These are phyloP conservation scores for Drosophila testacea DNA, from an alignment of 2,888 invertebrate genomes.

Conservation along the genomic window DNA sequence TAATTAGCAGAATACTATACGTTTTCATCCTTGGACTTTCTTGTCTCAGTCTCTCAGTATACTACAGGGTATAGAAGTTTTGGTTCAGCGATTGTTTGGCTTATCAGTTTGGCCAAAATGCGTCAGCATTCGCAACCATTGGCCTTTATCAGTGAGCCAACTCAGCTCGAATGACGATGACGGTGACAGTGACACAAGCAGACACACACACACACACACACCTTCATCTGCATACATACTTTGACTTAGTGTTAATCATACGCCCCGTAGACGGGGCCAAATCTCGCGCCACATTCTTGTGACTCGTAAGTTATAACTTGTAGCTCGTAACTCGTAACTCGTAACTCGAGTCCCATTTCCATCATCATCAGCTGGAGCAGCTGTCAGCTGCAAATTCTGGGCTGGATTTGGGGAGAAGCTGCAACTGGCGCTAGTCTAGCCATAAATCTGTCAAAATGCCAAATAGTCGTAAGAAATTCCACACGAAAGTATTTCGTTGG, in stretches of 20 bases:
- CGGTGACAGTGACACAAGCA: constrained; percentile 8
- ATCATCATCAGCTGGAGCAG: constrained; percentile 30
- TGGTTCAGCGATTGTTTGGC: constrained; percentile 41
- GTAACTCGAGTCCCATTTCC: constrained; percentile 26
- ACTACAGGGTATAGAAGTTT: constrained; percentile 23
- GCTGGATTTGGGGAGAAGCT: constrained; percentile 4
- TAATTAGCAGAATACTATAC: too few species aligned
- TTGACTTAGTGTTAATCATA: constrained; percentile 55
- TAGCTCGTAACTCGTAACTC: neutral
- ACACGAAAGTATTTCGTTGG: constrained; percentile 13
- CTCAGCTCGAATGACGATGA: constrained; percentile 10
- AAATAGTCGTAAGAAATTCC: constrained; percentile 21
- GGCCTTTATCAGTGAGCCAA: constrained; percentile 40
- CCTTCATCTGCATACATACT: neutral
- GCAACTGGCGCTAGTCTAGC: constrained; percentile 28
- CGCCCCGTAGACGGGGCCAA: constrained; percentile 34
- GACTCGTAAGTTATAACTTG: neutral
- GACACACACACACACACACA: neutral
- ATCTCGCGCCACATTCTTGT: constrained; percentile 5
- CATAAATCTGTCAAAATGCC: constrained; percentile 14
- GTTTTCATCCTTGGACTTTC: too few species aligned
- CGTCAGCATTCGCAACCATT: constrained; percentile 61
- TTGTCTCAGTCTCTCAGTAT: too few species aligned
- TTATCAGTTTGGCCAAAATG: constrained; percentile 75
- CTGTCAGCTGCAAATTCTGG: constrained; percentile 46